Evolutionary conservation across 2,113 vertebrate genomes (phyloP), one percentile per base, ranked within the genome.

Genomic region (Egretta garzetta): DNA sequence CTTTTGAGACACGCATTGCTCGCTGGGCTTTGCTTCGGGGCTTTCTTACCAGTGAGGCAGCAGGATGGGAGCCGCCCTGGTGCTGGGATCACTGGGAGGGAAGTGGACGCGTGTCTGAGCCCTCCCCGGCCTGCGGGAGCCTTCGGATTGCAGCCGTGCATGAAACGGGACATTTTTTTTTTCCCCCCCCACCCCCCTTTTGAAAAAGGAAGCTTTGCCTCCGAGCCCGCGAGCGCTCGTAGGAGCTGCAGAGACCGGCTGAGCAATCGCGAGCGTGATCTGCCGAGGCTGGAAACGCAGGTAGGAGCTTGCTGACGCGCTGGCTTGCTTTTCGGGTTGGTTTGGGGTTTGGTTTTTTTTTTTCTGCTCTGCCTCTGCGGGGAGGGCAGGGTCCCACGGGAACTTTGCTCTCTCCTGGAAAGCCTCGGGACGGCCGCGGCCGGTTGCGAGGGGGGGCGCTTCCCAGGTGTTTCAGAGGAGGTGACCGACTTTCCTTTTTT

Each of bases 171-270:
- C 37, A 17, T 30, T 8, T 64, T 52, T 39, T 80, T 18, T 2
- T 28, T 13, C 41, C 4, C 3, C 10, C 26, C 10, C 20, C 55
- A n/a, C 7, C 8, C 23, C 8, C 24, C 66, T 33, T 67, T 63
- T 72, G 73, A 28, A 94, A 66, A 88, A 62, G 84, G 88, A 83
- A 83, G n/a, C 63, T 73, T 26, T 1, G 52, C 79, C 58, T 63
- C 45, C 0, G 55, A 0, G 33, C 68, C 64, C 55, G 1, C 5
- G 2, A 59, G 50, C 0, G 1, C 85, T 62, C 4, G 1, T 21
- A 33, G 62, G 50, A 70, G 55, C 4, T 41, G 60, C 56, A 55
- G 50, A 76, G 79, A 56, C 12, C 4, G 17, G 75, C 91, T 60
- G 80, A 83, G 72, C 32, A 1, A 12, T 27, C 8, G 26, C 58